Evolutionary conservation across 2,113 vertebrate species (phyloP).

Genomic region (Crotalus viridis): DNA sequence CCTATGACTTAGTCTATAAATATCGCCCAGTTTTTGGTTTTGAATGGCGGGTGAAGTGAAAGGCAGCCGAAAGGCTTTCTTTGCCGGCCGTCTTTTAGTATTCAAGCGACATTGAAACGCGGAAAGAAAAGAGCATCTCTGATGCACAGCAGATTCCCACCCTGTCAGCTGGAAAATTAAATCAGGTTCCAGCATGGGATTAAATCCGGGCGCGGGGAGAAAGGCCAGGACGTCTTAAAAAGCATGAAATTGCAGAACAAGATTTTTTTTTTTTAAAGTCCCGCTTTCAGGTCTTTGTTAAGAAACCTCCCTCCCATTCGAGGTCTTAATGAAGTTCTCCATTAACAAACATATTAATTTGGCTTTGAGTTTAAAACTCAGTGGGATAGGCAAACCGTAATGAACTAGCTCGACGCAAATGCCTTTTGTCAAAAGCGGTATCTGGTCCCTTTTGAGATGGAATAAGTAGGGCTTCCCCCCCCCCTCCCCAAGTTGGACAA

Average conservation of each 20-base stretch:
- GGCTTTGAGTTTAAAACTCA: neutral
- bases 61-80: conserved; percentile 32
- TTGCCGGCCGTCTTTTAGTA: conserved; percentile 23
- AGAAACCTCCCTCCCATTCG: conserved; percentile 38
- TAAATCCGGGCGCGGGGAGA: conserved; percentile 69
- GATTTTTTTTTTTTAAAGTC: conserved; percentile 78
- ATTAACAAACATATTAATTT: conserved; percentile 3
- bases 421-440: neutral
- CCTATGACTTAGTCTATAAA: conserved; percentile 19
- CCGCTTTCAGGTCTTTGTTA: conserved; percentile 64
- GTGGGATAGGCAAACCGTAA: neutral
- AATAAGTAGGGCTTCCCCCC: no score
- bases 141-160: conserved; percentile 72
- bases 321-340: neutral
- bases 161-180: conserved; percentile 82
- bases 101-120: conserved; percentile 40
- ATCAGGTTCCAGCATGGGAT: conserved; percentile 74
- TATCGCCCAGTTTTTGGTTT: neutral
- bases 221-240: conserved; percentile 73
- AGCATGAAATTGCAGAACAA: conserved; percentile 85
- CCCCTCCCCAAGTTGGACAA: no score
- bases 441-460: neutral
- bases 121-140: conserved; percentile 66
- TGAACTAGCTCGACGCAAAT: no score
- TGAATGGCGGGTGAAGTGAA: conserved; percentile 28